Percentiles rank a stretch among this genome's conserved stretches.
phyloP scores from a whole-genome alignment of 2,797 vertebrate species.

The Crypturellus tataupa region DNA sequence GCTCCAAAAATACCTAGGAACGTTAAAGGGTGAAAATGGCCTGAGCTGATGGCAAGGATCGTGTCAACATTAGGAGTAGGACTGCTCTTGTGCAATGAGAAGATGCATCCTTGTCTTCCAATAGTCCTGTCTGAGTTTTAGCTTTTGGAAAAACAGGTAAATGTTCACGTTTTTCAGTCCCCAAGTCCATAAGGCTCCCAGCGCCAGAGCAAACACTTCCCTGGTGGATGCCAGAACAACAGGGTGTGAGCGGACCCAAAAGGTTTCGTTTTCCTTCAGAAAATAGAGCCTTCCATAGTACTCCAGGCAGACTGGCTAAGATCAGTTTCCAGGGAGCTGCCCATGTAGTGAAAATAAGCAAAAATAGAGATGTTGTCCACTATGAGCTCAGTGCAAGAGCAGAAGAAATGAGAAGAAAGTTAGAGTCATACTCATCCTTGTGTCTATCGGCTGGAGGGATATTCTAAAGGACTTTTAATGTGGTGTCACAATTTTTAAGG shows the following conservation, averaged over 20 bases:
- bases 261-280: background rate
- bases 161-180: background rate
- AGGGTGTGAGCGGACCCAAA: background rate
- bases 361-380: background rate
- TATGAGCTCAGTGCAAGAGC: rapidly evolving
- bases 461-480: background rate
- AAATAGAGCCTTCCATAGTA: background rate
- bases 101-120: background rate
- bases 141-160: background rate
- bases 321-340: background rate
- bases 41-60: background rate
- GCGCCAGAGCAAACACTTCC: background rate
- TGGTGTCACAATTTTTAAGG: background rate
- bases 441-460: background rate
- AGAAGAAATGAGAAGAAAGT: background rate
- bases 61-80: background rate
- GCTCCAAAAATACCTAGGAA: background rate
- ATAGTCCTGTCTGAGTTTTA: background rate
- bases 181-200: background rate
- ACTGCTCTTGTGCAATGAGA: background rate
- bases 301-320: background rate
- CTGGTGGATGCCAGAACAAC: background rate
- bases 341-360: background rate
- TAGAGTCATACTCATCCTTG: background rate
- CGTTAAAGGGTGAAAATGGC: background rate